These are phyloP conservation scores for Morelia viridis DNA, from an alignment of 2,797 vertebrate species.

Conservation along the genomic window DNA sequence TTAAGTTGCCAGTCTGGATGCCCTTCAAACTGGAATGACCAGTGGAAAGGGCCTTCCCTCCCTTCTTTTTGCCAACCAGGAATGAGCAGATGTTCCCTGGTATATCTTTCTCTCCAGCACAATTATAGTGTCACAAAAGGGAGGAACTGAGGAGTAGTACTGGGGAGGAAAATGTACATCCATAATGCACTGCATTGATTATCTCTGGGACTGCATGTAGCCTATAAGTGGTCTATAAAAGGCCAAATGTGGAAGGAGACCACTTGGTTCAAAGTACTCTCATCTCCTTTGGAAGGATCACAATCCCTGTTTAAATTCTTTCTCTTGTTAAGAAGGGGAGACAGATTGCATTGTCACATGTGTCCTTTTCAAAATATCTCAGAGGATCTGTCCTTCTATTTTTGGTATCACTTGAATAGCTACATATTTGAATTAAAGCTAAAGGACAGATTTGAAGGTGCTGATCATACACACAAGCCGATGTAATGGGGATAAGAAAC, in stretches of 20 bases:
- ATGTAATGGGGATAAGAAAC: slow-evolving; percentile 24
- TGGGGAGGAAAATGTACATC: background rate
- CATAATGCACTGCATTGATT: background rate
- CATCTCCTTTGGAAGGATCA: background rate
- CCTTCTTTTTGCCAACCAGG: background rate
- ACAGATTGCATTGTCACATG: slow-evolving; percentile 44
- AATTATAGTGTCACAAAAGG: background rate
- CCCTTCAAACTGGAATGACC: background rate
- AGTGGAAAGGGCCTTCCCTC: background rate
- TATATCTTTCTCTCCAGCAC: background rate
- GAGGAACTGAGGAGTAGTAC: background rate
- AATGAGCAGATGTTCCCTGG: background rate
- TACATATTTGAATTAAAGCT: slow-evolving; percentile 30
- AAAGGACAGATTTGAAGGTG: slow-evolving; percentile 50
- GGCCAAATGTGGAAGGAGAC: background rate
- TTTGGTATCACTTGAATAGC: slow-evolving; percentile 15
- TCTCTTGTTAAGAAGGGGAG: slow-evolving; percentile 30
- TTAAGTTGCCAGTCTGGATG: background rate
- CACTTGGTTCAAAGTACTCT: background rate
- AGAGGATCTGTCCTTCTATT: slow-evolving; percentile 40
- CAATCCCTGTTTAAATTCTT: background rate
- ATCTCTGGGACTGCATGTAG: background rate
- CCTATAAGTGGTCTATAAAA: background rate
- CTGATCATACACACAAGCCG: slow-evolving; percentile 28
- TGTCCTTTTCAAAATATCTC: slow-evolving; percentile 38